These are phyloP conservation scores for Chloroceryle inda DNA, from an alignment of 2,797 vertebrate species.

Conservation along the genomic window DNA sequence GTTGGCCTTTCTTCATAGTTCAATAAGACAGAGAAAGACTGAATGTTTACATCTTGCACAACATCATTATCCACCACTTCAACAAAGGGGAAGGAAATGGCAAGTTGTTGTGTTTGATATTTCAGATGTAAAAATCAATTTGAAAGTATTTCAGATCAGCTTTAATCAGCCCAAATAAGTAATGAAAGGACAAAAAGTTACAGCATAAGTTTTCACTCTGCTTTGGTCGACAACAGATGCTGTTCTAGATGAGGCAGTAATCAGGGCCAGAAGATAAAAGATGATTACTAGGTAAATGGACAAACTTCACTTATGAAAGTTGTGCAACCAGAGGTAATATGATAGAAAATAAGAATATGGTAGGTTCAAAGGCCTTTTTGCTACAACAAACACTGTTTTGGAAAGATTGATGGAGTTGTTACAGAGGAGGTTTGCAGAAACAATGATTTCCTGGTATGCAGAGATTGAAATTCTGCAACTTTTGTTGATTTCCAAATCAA, in stretches of 20 bases:
- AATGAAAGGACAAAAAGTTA: not conserved
- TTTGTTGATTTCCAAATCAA: not conserved
- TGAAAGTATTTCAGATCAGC: not conserved
- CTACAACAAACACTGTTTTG: not conserved
- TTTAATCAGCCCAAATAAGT: slow-evolving; percentile 17
- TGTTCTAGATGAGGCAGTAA: not conserved
- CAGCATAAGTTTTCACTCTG: not conserved
- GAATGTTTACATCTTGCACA: not conserved
- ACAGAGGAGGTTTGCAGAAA: not conserved
- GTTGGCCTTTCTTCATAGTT: not conserved
- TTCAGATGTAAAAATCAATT: slow-evolving; percentile 22
- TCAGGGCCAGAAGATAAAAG: not conserved
- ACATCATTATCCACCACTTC: not conserved
- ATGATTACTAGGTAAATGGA: not conserved
- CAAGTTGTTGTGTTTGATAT: not conserved
- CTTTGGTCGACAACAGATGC: not conserved
- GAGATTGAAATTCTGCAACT: not conserved
- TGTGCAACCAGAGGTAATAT: not conserved
- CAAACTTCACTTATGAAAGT: not conserved
- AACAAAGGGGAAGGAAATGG: not conserved
- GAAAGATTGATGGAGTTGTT: not conserved
- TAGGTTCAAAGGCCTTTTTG: not conserved
- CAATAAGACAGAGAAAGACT: not conserved
- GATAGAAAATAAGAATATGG: not conserved
- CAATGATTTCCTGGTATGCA: not conserved